phyloP scores from a whole-genome alignment of 2,113 vertebrate species.

The Antigone vipio region DNA sequence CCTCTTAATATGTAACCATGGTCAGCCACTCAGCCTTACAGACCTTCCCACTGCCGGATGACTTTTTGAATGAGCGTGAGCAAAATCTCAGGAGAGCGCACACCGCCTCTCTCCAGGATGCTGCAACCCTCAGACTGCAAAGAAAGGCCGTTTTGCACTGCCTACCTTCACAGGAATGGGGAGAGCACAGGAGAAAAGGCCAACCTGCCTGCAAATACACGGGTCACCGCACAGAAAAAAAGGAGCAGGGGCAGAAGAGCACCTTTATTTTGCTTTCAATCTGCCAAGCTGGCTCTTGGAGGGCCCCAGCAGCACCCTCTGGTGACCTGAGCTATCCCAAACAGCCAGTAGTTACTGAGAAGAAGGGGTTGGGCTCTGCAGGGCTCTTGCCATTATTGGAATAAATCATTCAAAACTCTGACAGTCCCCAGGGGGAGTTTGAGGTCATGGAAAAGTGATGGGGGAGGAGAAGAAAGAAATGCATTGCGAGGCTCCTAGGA shows the following conservation, averaged over 20 bases:
- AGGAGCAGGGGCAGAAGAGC: neutral
- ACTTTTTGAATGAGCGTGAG: neutral
- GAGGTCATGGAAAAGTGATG: neutral
- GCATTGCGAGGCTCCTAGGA: fast-evolving
- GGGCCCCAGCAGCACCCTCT: constrained; percentile 49
- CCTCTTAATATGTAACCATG: fast-evolving
- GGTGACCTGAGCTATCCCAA: constrained; percentile 16
- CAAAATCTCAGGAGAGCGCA: neutral
- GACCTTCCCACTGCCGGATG: neutral
- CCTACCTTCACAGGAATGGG: neutral
- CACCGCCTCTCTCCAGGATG: neutral
- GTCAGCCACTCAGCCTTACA: neutral
- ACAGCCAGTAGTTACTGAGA: neutral
- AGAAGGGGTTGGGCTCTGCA: neutral
- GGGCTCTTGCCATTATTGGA: neutral
- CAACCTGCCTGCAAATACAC: neutral
- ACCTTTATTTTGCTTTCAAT: neutral
- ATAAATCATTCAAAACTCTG: neutral
- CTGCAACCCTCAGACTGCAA: neutral
- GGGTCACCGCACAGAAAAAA: neutral
- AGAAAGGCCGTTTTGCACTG: neutral
- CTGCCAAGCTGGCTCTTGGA: neutral
- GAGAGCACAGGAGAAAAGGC: neutral
- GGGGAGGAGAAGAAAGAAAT: neutral
- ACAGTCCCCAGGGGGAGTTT: neutral